These are phyloP conservation scores for Nemoura dubitans DNA, from an alignment of 2,888 invertebrate genomes.

Conservation along the genomic window DNA sequence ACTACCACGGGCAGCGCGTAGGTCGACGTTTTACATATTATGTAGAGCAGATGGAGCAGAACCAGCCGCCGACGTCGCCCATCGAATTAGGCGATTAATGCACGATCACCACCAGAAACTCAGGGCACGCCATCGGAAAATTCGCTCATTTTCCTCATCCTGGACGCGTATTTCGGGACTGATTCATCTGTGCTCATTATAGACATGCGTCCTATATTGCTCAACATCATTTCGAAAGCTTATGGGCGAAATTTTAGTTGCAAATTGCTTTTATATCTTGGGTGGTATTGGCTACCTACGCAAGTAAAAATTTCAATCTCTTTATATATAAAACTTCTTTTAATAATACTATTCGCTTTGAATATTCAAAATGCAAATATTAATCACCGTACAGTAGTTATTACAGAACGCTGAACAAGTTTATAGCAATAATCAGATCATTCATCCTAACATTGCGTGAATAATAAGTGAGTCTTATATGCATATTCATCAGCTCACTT, in stretches of 20 bases:
- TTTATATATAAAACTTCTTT: not conserved
- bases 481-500: constrained; percentile 32
- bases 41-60: constrained; percentile 44
- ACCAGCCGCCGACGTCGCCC: constrained; percentile 29
- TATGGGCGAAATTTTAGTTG: not conserved
- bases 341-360: not conserved
- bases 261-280: not conserved
- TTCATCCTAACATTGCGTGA: constrained; percentile 24
- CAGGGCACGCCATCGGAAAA: too few species aligned
- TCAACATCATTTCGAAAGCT: not conserved
- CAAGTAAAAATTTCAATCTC: not conserved
- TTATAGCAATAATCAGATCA: constrained; percentile 22
- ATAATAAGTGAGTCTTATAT: constrained; percentile 28
- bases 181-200: not conserved
- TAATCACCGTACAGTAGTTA: constrained; percentile 34
- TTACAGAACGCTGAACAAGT: constrained; percentile 27
- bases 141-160: too few species aligned
- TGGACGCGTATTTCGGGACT: not conserved
- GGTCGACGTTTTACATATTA: constrained; percentile 41
- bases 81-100: not conserved
- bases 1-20: not conserved
- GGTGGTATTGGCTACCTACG: not conserved
- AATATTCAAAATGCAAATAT: constrained; percentile 31
- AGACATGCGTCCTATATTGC: not conserved
- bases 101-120: too few species aligned